Conservation (phyloP, 2,797 vertebrate genomes). For the Bovichtus diacanthus region DNA sequence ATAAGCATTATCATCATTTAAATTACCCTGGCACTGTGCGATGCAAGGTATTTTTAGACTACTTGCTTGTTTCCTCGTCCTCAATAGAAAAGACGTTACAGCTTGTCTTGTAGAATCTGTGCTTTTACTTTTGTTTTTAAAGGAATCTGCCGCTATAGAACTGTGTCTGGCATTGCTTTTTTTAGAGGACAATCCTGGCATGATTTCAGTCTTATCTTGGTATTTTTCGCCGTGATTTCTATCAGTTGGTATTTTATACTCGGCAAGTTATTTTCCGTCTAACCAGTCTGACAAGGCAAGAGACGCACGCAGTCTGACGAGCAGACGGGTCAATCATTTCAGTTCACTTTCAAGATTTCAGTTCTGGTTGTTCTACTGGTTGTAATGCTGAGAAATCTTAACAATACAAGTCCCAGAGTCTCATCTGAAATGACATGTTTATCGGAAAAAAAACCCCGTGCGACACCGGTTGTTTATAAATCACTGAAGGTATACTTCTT, state of each 20-base stretch:
- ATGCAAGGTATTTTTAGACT: constrained; percentile 13
- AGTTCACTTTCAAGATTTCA: background rate
- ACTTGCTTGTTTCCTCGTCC: background rate
- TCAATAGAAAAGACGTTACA: background rate
- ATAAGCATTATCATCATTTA: background rate
- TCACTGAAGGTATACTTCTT: too few relatives aligned
- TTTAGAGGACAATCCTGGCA: background rate
- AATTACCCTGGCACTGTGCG: background rate
- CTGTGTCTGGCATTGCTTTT: background rate
- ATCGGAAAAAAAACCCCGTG: background rate
- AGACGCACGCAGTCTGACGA: background rate
- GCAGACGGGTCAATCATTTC: background rate
- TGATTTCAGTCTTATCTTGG: background rate
- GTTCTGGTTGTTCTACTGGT: background rate
- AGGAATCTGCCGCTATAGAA: background rate
- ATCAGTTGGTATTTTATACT: background rate
- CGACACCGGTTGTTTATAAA: too few relatives aligned
- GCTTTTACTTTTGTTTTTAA: constrained; percentile 22
- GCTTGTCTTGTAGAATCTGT: background rate
- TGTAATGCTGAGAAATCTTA: background rate
- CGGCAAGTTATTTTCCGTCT: background rate
- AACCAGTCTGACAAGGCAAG: background rate
- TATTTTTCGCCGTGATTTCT: background rate
- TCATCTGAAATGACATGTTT: background rate
- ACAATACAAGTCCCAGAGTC: background rate